Evolutionary conservation across 2,113 vertebrate genomes (phyloP).

Genomic region (Trogon melanurus): DNA sequence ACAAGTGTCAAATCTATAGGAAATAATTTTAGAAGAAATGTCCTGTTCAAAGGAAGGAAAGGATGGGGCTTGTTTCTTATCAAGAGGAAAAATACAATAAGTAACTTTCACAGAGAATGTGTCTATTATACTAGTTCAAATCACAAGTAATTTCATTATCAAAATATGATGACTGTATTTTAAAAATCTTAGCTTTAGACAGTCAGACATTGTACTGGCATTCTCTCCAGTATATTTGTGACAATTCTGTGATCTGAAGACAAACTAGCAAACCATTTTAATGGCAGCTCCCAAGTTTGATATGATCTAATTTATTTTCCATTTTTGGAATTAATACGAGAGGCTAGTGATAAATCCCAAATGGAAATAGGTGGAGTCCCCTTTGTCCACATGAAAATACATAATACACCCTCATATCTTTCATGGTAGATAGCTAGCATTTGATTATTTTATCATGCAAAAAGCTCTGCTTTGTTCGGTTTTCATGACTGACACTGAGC

Average conservation of each 20-base stretch:
- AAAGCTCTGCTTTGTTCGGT: neutral
- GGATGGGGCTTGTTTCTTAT: neutral
- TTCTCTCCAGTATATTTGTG: neutral
- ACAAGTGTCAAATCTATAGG: neutral
- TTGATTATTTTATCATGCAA: neutral
- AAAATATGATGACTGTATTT: neutral
- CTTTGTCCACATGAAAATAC: neutral
- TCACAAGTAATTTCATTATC: neutral
- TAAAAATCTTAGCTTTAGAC: neutral
- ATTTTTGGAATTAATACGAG: neutral
- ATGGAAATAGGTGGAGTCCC: neutral
- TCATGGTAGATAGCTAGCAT: neutral
- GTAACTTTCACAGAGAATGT: neutral
- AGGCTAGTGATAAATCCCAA: neutral
- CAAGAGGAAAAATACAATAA: neutral
- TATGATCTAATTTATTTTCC: neutral
- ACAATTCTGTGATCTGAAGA: neutral
- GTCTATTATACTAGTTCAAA: neutral
- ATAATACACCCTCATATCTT: neutral
- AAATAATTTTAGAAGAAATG: neutral
- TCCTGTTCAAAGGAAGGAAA: neutral
- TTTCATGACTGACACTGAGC: neutral
- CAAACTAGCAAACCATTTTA: neutral
- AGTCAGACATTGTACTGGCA: neutral
- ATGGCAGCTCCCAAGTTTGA: neutral